Percentiles rank a stretch among this genome's conserved stretches.
These are phyloP conservation scores for Corydoras sp. DNA, from an alignment of 2,113 vertebrate genomes.

Conservation along the genomic window DNA sequence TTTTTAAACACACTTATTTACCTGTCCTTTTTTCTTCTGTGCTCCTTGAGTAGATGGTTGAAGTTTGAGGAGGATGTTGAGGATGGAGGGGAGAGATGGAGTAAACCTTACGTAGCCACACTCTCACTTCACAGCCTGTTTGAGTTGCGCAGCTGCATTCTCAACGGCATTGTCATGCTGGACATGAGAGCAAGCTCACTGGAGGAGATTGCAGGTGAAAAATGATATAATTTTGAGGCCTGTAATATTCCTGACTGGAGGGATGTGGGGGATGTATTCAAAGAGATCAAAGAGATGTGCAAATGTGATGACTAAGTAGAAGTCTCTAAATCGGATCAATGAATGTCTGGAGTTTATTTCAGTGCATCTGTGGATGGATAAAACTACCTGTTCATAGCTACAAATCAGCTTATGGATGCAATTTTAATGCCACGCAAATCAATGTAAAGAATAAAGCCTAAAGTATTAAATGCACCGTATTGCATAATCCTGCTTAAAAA, in stretches of 20 bases:
- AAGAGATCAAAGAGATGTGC: too few relatives aligned
- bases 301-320: too few relatives aligned
- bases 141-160: conserved; percentile 93
- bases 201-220: conserved; percentile 93
- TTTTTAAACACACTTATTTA: neutral
- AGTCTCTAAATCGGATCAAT: too few relatives aligned
- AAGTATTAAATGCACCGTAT: too few relatives aligned
- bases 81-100: conserved; percentile 96
- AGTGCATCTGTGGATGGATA: too few relatives aligned
- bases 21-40: neutral
- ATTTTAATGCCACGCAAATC: too few relatives aligned
- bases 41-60: conserved; percentile 75
- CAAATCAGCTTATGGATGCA: too few relatives aligned
- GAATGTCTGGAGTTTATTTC: too few relatives aligned
- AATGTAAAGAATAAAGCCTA: too few relatives aligned
- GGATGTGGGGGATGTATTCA: too few relatives aligned
- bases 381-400: too few relatives aligned
- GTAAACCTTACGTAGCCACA: conserved; percentile 95
- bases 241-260: too few relatives aligned
- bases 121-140: conserved; percentile 94
- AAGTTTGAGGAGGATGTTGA: conserved; percentile 99
- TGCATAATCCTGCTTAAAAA: neutral
- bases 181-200: conserved; percentile 95
- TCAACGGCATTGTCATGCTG: conserved; percentile 93
- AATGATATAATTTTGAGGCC: neutral